Evolutionary conservation across 2,888 invertebrate genomes (phyloP).

Genomic region (Tipula confusa): DNA sequence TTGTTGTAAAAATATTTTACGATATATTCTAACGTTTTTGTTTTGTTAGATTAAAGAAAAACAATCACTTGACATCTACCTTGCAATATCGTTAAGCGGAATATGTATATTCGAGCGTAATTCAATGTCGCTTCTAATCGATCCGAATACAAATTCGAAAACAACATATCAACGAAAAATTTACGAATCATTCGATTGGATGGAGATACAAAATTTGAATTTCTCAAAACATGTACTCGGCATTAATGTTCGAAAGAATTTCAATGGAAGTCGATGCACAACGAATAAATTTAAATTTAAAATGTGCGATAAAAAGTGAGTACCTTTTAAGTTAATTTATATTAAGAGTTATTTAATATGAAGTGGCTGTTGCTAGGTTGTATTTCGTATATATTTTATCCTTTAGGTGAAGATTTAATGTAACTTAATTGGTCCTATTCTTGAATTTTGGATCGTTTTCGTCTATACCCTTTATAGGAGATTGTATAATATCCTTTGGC

Average conservation of each 20-base stretch:
- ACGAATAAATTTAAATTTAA: constrained; percentile 64
- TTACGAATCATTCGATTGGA: constrained; percentile 59
- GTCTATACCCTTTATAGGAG: no score
- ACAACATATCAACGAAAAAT: constrained; percentile 46
- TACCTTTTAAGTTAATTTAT: no score
- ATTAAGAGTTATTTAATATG: no score
- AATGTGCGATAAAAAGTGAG: constrained; percentile 68
- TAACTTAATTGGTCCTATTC: no score
- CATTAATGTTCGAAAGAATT: constrained; percentile 54
- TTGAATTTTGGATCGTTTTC: no score
- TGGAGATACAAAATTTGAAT: constrained; percentile 69
- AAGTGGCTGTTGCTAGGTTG: no score
- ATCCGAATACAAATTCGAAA: constrained; percentile 35
- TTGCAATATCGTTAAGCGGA: constrained; percentile 62
- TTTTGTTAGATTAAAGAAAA: constrained; percentile 56
- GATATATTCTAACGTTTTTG: neutral
- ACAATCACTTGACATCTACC: constrained; percentile 58
- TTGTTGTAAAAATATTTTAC: no score
- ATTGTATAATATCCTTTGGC: no score
- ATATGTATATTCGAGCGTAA: constrained; percentile 42
- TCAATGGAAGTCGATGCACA: constrained; percentile 53
- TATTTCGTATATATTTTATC: no score
- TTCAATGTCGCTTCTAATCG: constrained; percentile 12
- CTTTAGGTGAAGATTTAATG: no score
- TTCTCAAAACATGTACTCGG: constrained; percentile 70